Evolutionary conservation across 2,113 vertebrate species (phyloP).

Genomic region (Elephantulus edwardii): DNA sequence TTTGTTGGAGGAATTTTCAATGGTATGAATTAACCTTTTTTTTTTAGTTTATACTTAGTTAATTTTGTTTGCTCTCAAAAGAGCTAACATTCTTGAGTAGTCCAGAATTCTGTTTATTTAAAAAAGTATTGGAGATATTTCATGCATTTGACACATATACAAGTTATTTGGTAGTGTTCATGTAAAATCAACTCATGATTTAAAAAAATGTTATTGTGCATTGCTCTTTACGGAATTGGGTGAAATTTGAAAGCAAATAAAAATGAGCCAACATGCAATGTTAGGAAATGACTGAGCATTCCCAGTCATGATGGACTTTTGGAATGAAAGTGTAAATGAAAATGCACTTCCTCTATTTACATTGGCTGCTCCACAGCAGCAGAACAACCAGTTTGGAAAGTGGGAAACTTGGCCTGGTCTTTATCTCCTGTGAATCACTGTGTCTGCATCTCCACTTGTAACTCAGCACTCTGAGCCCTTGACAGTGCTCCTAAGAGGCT

Average conservation of each 20-base stretch:
- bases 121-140: neutral
- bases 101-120: conserved; percentile 45
- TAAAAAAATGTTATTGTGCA: neutral
- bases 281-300: conserved; percentile 46
- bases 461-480: neutral
- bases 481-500: neutral
- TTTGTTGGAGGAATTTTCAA: neutral
- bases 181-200: conserved; percentile 36
- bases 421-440: conserved; percentile 25
- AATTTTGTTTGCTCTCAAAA: conserved; percentile 55
- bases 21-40: neutral
- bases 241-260: conserved; percentile 52
- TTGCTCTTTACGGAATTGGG: conserved; percentile 29
- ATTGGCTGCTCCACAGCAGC: neutral
- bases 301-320: conserved; percentile 24
- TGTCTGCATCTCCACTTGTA: conserved; percentile 5
- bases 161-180: conserved; percentile 24
- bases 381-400: conserved; percentile 40
- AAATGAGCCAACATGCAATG: conserved; percentile 35
- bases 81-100: neutral
- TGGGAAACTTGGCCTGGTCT: conserved; percentile 10
- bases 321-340: conserved; percentile 30
- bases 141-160: neutral
- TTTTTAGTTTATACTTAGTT: neutral
- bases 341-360: conserved; percentile 53